phyloP scores from a whole-genome alignment of 2,113 vertebrate species.

The Tamias sibiricus region DNA sequence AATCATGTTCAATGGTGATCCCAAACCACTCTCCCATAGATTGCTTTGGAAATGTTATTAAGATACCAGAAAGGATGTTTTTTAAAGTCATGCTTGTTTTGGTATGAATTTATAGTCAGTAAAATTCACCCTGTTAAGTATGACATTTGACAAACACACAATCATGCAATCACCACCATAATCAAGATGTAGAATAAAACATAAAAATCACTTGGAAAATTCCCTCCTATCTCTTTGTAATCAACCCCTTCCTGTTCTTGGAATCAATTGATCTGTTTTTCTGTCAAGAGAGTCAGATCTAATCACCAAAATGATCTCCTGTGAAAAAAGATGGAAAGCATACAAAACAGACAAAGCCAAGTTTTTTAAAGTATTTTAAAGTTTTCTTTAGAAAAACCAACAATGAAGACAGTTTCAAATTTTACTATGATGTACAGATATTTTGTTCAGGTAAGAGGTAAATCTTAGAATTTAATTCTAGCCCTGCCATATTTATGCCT shows the following conservation, averaged over 20 bases:
- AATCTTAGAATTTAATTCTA: background rate
- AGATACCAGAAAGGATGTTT: conserved; percentile 13
- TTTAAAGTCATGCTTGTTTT: conserved; percentile 54
- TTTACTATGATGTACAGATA: background rate
- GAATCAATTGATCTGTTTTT: background rate
- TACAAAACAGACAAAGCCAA: background rate
- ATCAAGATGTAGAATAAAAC: background rate
- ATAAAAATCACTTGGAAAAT: background rate
- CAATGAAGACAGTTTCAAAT: background rate
- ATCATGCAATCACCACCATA: background rate
- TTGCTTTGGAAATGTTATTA: background rate
- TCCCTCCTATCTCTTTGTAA: background rate
- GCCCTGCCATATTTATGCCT: background rate
- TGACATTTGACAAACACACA: background rate
- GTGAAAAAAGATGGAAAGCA: background rate
- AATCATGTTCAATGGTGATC: background rate
- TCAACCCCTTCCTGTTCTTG: background rate
- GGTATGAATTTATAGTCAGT: background rate
- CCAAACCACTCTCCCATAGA: background rate
- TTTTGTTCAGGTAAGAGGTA: background rate
- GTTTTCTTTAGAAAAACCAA: background rate
- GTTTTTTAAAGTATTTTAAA: background rate
- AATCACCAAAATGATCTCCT: background rate
- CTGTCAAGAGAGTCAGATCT: background rate
- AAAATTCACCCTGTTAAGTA: background rate